phyloP scores from a whole-genome alignment of 2,888 invertebrate species.

The Hypercompe scribonia region DNA sequence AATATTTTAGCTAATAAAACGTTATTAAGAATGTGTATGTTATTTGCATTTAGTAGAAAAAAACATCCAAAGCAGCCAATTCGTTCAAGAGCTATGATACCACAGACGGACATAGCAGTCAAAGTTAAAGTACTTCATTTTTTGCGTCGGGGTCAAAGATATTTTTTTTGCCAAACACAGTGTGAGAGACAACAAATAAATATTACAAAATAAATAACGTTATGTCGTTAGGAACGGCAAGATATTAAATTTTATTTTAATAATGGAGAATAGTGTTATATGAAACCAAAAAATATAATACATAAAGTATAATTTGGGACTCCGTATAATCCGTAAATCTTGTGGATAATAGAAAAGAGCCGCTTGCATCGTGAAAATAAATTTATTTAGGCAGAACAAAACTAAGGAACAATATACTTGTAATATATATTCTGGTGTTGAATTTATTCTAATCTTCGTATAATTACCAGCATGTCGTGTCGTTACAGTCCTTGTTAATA shows the following conservation, averaged over 20 bases:
- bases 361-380: slow-evolving; percentile 65
- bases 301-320: slow-evolving; percentile 60
- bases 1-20: too few species aligned
- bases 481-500: too few species aligned
- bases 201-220: neutral
- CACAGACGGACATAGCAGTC: too few species aligned
- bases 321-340: slow-evolving; percentile 65
- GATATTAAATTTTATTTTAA: slow-evolving; percentile 50
- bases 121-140: too few species aligned
- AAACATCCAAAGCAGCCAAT: too few species aligned
- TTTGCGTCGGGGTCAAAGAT: too few species aligned
- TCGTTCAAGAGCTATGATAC: too few species aligned
- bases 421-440: slow-evolving; percentile 30
- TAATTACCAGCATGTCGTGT: too few species aligned
- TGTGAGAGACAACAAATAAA: too few species aligned
- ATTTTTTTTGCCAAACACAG: too few species aligned
- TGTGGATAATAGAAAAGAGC: slow-evolving; percentile 70
- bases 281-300: slow-evolving; percentile 62
- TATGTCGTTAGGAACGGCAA: neutral
- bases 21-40: too few species aligned
- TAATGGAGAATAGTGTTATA: slow-evolving; percentile 51
- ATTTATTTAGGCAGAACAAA: slow-evolving; percentile 69
- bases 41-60: too few species aligned
- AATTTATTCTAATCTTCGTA: neutral
- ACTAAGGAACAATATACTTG: slow-evolving; percentile 69